Percentiles rank a stretch among this genome's conserved stretches.
Evolutionary conservation across 2,797 vertebrate genomes (phyloP).

Genomic region (Cheirogaleus major): DNA sequence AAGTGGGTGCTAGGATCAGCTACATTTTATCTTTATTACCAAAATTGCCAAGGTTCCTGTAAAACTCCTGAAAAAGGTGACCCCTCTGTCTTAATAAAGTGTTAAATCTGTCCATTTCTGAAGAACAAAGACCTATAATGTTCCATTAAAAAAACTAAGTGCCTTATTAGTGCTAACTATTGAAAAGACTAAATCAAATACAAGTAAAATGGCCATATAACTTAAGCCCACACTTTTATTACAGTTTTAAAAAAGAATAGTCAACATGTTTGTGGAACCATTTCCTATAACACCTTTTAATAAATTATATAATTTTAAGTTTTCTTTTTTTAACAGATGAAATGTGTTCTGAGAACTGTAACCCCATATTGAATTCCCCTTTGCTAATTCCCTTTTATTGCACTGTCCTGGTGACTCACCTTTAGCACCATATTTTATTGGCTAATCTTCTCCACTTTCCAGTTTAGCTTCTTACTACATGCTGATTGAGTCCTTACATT

Average conservation of each 20-base stretch:
- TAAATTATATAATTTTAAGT: neutral
- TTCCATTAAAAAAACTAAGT: neutral
- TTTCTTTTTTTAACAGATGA: neutral
- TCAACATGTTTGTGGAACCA: neutral
- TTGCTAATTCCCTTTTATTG: neutral
- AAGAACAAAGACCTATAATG: constrained; percentile 39
- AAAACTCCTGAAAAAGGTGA: constrained; percentile 24
- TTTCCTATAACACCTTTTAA: constrained; percentile 44
- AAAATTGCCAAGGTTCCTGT: constrained; percentile 26
- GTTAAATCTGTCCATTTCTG: neutral
- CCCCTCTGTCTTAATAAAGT: constrained; percentile 6
- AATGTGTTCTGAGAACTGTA: constrained; percentile 1
- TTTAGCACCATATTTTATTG: neutral
- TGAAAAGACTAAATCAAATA: constrained; percentile 57
- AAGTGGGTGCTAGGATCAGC: constrained; percentile 9
- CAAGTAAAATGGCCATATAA: constrained; percentile 9
- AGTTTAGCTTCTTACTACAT: neutral
- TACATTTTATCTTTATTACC: constrained; percentile 42
- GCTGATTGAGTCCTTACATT: neutral
- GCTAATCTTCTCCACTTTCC: neutral
- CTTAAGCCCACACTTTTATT: neutral
- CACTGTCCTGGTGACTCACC: neutral
- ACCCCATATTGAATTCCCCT: neutral
- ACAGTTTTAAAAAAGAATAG: constrained; percentile 37
- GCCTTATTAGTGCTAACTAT: constrained; percentile 12